Conservation (phyloP, 2,888 invertebrate genomes). For the Melanostoma mellinum region DNA sequence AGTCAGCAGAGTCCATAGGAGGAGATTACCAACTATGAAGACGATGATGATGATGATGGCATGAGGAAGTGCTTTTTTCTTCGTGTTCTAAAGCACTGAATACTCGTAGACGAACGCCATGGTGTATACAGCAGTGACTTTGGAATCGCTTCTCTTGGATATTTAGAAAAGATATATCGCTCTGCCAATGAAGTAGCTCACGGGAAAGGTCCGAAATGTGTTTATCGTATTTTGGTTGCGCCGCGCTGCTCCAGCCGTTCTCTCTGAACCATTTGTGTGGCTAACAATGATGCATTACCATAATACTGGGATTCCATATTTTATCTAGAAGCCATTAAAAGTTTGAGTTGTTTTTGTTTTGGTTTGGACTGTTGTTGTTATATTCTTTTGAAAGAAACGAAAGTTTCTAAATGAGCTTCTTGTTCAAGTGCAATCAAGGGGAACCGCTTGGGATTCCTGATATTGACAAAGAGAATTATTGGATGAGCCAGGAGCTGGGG, state of each 20-base stretch:
- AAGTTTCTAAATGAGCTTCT: slow-evolving; percentile 37
- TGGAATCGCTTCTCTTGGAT: slow-evolving; percentile 30
- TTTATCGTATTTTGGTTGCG: slow-evolving; percentile 26
- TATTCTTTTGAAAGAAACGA: background rate
- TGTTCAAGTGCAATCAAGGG: slow-evolving; percentile 31
- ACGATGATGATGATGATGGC: slow-evolving; percentile 33
- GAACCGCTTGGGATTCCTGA: slow-evolving; percentile 29
- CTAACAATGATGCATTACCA: slow-evolving; percentile 70
- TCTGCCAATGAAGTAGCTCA: slow-evolving; percentile 69
- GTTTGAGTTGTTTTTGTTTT: slow-evolving; percentile 10
- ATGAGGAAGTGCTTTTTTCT: slow-evolving; percentile 51
- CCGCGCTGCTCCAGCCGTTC: slow-evolving; percentile 2
- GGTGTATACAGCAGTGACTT: slow-evolving; percentile 2
- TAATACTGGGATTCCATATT: slow-evolving; percentile 66
- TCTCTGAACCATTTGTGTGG: slow-evolving; percentile 15
- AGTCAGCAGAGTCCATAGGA: slow-evolving; percentile 56
- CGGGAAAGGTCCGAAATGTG: slow-evolving; percentile 60
- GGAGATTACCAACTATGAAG: slow-evolving; percentile 45
- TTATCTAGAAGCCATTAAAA: slow-evolving; percentile 60
- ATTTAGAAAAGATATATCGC: slow-evolving; percentile 61
- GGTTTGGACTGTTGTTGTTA: slow-evolving; percentile 8
- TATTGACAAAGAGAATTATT: slow-evolving; percentile 5
- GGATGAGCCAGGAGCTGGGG: background rate
- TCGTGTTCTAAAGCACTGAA: slow-evolving; percentile 51
- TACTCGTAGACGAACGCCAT: background rate